These are phyloP conservation scores for Falco punctatus DNA, from an alignment of 2,113 vertebrate genomes.

Conservation along the genomic window DNA sequence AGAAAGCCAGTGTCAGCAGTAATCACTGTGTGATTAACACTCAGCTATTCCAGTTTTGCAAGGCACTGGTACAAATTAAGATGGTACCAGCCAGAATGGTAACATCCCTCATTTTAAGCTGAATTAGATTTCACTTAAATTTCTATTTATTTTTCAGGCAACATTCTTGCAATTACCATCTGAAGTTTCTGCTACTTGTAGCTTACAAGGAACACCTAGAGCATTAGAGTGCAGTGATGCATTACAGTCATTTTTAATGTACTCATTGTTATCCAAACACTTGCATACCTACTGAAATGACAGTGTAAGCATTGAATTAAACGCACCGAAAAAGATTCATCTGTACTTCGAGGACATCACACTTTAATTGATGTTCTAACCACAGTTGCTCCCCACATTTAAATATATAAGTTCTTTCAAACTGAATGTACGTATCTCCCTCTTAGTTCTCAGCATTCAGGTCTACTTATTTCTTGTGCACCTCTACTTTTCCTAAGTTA, in stretches of 20 bases:
- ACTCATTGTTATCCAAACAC: neutral
- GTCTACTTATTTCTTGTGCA: neutral
- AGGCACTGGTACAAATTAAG: neutral
- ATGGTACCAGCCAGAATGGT: neutral
- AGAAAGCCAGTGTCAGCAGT: constrained; percentile 31
- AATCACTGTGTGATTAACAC: neutral
- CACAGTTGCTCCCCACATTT: neutral
- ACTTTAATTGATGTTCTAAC: neutral
- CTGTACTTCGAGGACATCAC: neutral
- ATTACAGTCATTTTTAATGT: neutral
- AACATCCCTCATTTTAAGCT: neutral
- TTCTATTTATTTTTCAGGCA: neutral
- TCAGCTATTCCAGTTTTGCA: constrained; percentile 29
- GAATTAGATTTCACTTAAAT: neutral
- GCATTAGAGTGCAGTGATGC: neutral
- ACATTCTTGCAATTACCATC: neutral
- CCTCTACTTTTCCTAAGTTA: neutral
- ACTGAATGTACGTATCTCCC: accelerated
- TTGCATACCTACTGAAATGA: accelerated
- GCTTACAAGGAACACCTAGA: neutral
- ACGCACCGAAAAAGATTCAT: neutral
- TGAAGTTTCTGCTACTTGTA: neutral
- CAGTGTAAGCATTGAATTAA: neutral
- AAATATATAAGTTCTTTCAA: neutral
- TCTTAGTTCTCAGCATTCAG: neutral